Base-by-base conservation (phyloP, 2,797 vertebrate species). In the Peromyscus attwateri region DNA sequence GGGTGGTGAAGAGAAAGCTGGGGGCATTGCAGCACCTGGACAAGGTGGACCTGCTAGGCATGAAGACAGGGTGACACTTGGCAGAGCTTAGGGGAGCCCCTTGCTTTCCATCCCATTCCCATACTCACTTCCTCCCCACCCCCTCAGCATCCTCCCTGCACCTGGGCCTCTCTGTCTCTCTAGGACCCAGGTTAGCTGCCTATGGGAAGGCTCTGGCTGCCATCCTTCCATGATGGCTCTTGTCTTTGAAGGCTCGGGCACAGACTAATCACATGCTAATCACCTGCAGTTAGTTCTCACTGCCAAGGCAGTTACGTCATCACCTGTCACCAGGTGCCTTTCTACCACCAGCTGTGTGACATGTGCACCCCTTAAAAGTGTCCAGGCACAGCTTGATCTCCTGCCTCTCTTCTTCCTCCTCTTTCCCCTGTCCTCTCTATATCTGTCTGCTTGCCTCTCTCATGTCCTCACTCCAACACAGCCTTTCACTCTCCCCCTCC, bases 1-100 rank as follows among this genome's bases (percentile, higher is more conserved):
- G 99, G 31, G 99, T 99, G 96, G 99, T 99, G 98, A 99, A 99
- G 95, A 99, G 98, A 98, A 99, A 99, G 88, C 99, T 99, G 1
- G 99, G 99, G 40, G 99, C 99, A 1, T 99, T 99, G 98, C 99
- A 99, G 98, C 99, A 99, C 93, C 99, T 99, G 0, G 99, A 99
- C 97, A 99, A 98, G 96, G 99, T 99, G 97, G 99, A 99, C 98
- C 99, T 99, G 97, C 64, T 64, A 2, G 82, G 93, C 81, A 91
- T 27, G 49, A 62, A 89, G 66, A 95, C 57, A 82, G 75, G 19
- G 71, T 88, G 95, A 96, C 21, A 14, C 3, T 0, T 37, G 85
- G 71, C 64, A 52, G 8, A 85, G 89, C 46, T 46, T 29, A 68
- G 27, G 16, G 55, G 27, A 12, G 29, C 6, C 68, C 43, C 34